Percentiles rank a stretch among this genome's conserved stretches.
Evolutionary conservation across 2,113 vertebrate genomes (phyloP).

Genomic region (Crocuta crocuta): DNA sequence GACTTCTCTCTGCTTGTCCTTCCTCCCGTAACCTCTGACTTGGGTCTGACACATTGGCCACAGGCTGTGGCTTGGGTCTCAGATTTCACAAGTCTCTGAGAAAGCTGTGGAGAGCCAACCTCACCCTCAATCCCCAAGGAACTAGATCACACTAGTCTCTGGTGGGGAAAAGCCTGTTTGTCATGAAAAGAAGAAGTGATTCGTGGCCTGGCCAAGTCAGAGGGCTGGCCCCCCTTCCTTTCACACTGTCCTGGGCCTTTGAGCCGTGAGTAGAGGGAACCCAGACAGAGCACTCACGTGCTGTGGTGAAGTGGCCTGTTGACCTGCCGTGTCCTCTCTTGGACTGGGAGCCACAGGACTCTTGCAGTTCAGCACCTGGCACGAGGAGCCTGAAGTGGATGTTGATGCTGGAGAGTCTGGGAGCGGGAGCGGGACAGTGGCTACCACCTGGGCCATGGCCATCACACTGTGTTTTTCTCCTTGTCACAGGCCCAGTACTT

Average conservation of each 20-base stretch:
- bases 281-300: neutral
- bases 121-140: neutral
- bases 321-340: neutral
- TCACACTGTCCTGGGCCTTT: neutral
- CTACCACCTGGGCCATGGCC: too few relatives aligned
- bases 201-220: neutral
- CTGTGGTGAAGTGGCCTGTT: neutral
- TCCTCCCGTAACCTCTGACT: conserved; percentile 47
- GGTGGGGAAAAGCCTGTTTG: conserved; percentile 6
- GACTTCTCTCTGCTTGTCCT: neutral
- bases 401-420: fast-evolving
- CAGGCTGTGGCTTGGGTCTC: conserved; percentile 68
- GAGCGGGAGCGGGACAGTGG: neutral
- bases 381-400: fast-evolving
- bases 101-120: conserved; percentile 18
- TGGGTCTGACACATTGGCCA: conserved; percentile 59
- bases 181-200: neutral
- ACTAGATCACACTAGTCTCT: conserved; percentile 34
- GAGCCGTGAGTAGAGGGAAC: neutral
- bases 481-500: conserved; percentile 58
- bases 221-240: neutral
- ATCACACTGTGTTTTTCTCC: neutral
- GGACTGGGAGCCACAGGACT: neutral
- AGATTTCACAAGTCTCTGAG: conserved; percentile 68
- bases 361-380: neutral